Conservation (phyloP, 2,113 vertebrate species). For the Muntiacus muntjak region DNA sequence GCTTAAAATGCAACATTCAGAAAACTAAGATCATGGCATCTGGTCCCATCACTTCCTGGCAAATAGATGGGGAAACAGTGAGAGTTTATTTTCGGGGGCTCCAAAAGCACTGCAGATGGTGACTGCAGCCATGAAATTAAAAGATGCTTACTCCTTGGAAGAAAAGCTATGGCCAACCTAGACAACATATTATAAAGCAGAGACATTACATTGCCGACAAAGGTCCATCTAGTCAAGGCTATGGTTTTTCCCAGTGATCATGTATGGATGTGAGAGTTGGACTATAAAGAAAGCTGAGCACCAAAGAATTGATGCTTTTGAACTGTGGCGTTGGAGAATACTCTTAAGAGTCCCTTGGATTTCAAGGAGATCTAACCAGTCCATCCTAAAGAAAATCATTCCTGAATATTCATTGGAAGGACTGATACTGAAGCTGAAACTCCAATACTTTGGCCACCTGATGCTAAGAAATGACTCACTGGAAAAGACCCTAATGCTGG, state of each 20-base stretch:
- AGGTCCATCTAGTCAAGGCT: neutral
- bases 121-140: neutral
- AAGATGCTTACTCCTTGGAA: neutral
- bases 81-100: neutral
- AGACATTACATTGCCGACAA: neutral
- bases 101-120: neutral
- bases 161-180: neutral
- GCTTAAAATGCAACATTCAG: neutral
- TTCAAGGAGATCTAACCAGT: neutral
- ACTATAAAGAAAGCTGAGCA: neutral
- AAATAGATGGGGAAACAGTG: neutral
- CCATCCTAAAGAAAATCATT: neutral
- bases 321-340: neutral
- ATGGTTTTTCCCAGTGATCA: neutral
- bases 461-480: neutral
- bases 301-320: neutral
- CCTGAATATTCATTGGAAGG: neutral
- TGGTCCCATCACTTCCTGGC: neutral
- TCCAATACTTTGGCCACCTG: neutral
- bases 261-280: neutral
- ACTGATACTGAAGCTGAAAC: neutral
- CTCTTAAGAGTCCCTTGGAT: neutral
- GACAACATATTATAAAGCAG: neutral
- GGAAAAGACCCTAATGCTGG: neutral
- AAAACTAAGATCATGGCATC: neutral